phyloP scores from a whole-genome alignment of 2,797 vertebrate genomes.

The Poecilia picta region DNA sequence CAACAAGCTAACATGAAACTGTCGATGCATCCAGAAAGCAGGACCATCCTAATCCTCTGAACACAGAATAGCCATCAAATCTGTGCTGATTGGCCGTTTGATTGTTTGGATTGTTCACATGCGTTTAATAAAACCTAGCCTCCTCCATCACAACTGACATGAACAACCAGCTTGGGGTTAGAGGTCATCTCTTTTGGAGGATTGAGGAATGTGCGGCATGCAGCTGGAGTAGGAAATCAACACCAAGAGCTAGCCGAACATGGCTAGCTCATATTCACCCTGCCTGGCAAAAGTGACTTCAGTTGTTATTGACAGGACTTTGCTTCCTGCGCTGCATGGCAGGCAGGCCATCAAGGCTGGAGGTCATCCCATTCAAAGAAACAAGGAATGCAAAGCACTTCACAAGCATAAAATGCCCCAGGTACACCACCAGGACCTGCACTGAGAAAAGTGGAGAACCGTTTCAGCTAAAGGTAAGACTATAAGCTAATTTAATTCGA shows the following conservation, averaged over 20 bases:
- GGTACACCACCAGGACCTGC: slow-evolving; percentile 33
- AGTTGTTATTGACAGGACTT: slow-evolving; percentile 58
- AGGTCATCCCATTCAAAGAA: slow-evolving; percentile 71
- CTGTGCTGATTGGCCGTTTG: slow-evolving; percentile 14
- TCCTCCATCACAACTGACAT: slow-evolving; percentile 56
- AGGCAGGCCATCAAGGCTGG: slow-evolving; percentile 66
- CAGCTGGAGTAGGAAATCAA: slow-evolving; percentile 55
- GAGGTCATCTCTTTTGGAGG: slow-evolving; percentile 61
- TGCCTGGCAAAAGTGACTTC: slow-evolving; percentile 44
- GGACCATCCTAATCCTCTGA: slow-evolving; percentile 19
- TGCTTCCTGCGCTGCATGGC: slow-evolving; percentile 61
- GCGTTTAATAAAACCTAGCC: slow-evolving; percentile 45
- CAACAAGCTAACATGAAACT: slow-evolving; percentile 55
- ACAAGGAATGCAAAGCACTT: slow-evolving; percentile 65
- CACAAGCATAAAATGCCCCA: slow-evolving; percentile 46
- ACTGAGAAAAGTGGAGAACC: slow-evolving; percentile 37
- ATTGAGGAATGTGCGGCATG: slow-evolving; percentile 66
- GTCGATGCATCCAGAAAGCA: slow-evolving; percentile 33
- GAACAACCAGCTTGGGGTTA: slow-evolving; percentile 60
- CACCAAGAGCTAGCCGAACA: slow-evolving; percentile 47
- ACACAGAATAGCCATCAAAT: slow-evolving; percentile 6
- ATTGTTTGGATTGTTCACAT: slow-evolving; percentile 53
- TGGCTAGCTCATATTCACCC: slow-evolving; percentile 23
- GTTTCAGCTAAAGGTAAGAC: slow-evolving; percentile 50
- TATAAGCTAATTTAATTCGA: not conserved